Evolutionary conservation across 1,140 invertebrate genomes (phyloP), one percentile per base, ranked within the genome.

Genomic region (Drosophila takahashii): DNA sequence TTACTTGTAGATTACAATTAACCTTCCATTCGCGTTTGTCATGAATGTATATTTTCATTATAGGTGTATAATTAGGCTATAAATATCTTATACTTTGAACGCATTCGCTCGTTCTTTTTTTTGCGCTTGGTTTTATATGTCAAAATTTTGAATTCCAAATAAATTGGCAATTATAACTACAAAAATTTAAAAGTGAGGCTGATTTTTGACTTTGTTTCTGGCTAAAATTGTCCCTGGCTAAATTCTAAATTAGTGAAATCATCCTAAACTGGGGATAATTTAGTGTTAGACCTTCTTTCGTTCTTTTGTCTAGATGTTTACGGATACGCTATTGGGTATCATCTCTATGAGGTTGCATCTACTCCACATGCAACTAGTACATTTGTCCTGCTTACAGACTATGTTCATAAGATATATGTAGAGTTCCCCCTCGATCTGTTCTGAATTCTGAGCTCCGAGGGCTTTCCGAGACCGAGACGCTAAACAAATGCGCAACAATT

Each of bases 41-140:
- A 53, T 74, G 36, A 62, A 61, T 80, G 42, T 75, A 73, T 75
- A 75, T 79, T 78, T 78, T 51, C 74, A 62, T 62, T 77, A 76
- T 77, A 53, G 51, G 16, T 76, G 48, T 71, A 71, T 84, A 85
- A 75, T 76, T 66, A 67, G 61, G 41, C 61, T 76, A 66, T 66
- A 74, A 75, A 75, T 34, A 67, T 74, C 27, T 58, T 45, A 60
- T 73, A 45, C 44, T 22, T 44, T 32, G 44, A 73, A 29, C 48
- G 37, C 39, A 27, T 47, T 34, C 13, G 10, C 26, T n/a, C 13
- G 36, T 56, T 48, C 18, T 26, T 74, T 45, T 42, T 1, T 9
- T 45, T 54, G 59, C 26, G 4, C 29, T 56, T 59, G 32, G 3
- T 58, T 58, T n/a, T 6, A 15, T 6, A 15, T 26, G 27, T 57